phyloP scores from a whole-genome alignment of 2,888 invertebrate genomes.

The Dicroscelio sp. region DNA sequence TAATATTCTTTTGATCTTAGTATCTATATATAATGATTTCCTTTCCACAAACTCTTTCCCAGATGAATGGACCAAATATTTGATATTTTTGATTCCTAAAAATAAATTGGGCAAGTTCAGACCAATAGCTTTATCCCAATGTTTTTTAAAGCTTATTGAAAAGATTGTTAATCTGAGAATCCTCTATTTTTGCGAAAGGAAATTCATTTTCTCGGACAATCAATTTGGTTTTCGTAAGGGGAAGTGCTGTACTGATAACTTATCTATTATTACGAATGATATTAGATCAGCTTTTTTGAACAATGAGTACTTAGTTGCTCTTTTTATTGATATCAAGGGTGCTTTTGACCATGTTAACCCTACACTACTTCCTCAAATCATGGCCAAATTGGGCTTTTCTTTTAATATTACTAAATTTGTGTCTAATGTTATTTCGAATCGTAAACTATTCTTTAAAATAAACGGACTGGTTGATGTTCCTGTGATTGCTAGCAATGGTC shows the following conservation, averaged over 20 bases:
- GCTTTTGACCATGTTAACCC: constrained; percentile 35
- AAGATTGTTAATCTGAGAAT: neutral
- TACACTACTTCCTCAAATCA: neutral
- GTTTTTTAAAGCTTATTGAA: neutral
- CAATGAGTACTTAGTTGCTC: neutral
- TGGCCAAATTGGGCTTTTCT: neutral
- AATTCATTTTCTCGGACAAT: neutral
- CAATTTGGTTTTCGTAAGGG: constrained; percentile 32
- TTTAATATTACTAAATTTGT: neutral
- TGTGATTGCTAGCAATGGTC: neutral
- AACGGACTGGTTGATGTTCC: neutral
- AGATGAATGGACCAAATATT: constrained; percentile 6
- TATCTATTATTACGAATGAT: neutral
- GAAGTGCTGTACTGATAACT: neutral
- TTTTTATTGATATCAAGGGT: constrained; percentile 19
- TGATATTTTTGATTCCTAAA: neutral
- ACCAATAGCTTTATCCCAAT: neutral
- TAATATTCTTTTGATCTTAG: neutral
- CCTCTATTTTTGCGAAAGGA: neutral
- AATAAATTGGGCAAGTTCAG: neutral
- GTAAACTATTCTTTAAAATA: constrained; percentile 3
- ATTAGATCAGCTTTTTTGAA: neutral
- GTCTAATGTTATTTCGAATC: neutral
- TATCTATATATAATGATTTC: neutral
- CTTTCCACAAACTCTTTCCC: neutral